Evolutionary conservation across 2,888 invertebrate genomes (phyloP).

Genomic region (Camptogramma bilineatum): DNA sequence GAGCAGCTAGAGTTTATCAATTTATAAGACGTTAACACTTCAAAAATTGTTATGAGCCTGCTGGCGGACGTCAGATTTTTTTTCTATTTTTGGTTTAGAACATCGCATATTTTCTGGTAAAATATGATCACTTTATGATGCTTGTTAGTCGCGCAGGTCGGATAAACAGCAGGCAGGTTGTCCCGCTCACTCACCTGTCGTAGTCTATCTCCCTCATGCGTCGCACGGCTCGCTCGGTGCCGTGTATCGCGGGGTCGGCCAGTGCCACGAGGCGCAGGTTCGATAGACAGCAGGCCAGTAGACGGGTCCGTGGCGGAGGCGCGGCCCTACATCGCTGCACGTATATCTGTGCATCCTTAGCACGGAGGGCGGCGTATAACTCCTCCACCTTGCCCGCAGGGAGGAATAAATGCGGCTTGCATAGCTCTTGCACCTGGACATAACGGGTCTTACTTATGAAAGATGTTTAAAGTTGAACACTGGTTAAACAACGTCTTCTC

Average conservation of each 20-base stretch:
- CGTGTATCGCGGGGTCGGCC: constrained; percentile 95
- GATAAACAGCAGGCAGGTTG: no score
- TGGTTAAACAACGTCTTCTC: no score
- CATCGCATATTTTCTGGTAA: no score
- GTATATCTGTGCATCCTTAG: constrained; percentile 98
- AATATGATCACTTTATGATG: no score
- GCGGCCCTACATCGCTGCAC: constrained; percentile 89
- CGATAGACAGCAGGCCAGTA: constrained; percentile 95
- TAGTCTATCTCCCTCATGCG: constrained; percentile 93
- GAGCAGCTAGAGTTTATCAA: no score
- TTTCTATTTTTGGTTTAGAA: no score
- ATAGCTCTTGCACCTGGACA: constrained; percentile 86
- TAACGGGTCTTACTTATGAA: no score
- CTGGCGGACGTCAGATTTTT: no score
- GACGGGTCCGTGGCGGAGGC: constrained; percentile 87
- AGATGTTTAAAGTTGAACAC: no score
- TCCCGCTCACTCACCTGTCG: constrained; percentile 88
- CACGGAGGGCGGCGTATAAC: constrained; percentile 93
- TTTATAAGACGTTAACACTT: no score
- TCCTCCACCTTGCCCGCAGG: constrained; percentile 96
- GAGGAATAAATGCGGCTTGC: constrained; percentile 92
- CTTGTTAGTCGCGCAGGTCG: no score
- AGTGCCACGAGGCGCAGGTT: constrained; percentile 88
- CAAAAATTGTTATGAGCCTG: no score
- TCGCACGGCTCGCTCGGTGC: constrained; percentile 89